phyloP scores from a whole-genome alignment of 2,113 vertebrate genomes.

The Regulus satrapa region DNA sequence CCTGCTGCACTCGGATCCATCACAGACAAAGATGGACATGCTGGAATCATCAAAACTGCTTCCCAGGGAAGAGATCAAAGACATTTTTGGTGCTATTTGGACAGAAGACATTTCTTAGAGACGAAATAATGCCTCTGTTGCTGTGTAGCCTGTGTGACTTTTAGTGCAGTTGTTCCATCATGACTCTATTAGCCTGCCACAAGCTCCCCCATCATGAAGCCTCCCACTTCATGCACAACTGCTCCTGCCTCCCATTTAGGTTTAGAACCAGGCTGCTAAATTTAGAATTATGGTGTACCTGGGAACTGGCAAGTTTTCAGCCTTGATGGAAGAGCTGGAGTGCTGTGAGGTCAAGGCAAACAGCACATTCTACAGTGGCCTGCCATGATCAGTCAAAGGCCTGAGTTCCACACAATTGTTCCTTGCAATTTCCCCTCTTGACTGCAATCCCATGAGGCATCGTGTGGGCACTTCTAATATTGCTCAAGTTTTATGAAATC shows the following conservation, averaged over 20 bases:
- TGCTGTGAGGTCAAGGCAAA: not conserved
- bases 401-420: not conserved
- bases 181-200: not conserved
- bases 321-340: not conserved
- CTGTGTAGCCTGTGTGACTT: not conserved
- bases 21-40: not conserved
- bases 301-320: not conserved
- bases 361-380: not conserved
- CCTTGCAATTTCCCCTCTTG: not conserved
- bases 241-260: not conserved
- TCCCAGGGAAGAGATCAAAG: not conserved
- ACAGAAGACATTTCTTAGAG: not conserved
- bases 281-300: not conserved
- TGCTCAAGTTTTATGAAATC: not conserved
- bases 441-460: not conserved
- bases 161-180: not conserved
- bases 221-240: not conserved
- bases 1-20: not conserved
- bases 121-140: not conserved
- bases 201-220: not conserved
- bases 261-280: not conserved
- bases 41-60: not conserved
- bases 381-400: not conserved
- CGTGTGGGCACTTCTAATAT: not conserved
- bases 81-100: not conserved